These are phyloP conservation scores for Ferrisia virgata DNA, from an alignment of 2,888 invertebrate species.

Conservation along the genomic window DNA sequence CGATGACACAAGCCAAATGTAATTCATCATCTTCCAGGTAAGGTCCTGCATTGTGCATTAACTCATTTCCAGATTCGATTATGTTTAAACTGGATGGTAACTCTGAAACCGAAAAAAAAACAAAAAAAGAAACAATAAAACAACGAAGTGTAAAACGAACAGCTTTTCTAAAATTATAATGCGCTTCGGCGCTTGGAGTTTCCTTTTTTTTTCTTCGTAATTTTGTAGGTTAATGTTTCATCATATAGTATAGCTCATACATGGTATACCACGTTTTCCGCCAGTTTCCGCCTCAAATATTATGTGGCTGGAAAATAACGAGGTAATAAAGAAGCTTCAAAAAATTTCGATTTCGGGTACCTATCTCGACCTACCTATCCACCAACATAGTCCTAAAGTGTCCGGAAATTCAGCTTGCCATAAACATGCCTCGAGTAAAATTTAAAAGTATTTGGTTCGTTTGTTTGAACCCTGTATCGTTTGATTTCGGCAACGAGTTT, in stretches of 20 bases:
- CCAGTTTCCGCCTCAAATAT: slow-evolving; percentile 9
- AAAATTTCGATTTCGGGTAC: background rate
- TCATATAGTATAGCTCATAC: too few relatives aligned
- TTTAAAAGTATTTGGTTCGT: background rate
- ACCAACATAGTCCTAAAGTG: background rate
- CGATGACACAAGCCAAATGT: slow-evolving; percentile 78
- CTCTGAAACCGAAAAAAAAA: background rate
- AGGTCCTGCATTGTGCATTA: slow-evolving; percentile 67
- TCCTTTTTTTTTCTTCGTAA: background rate
- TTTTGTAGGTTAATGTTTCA: background rate
- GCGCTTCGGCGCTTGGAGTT: background rate
- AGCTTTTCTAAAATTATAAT: background rate
- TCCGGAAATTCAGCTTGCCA: background rate
- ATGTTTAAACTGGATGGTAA: slow-evolving; percentile 38
- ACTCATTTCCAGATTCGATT: slow-evolving; percentile 53
- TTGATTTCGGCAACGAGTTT: background rate
- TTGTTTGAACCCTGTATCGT: background rate
- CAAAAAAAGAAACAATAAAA: background rate
- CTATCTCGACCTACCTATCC: background rate
- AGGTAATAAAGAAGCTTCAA: slow-evolving; percentile 17
- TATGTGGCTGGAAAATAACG: slow-evolving; percentile 1
- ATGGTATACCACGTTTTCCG: background rate
- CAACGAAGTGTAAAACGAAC: background rate
- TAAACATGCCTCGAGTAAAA: background rate
- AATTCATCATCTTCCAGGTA: slow-evolving; percentile 83